These are phyloP conservation scores for Eubasilissa regina DNA, from an alignment of 1,140 invertebrate genomes.

Conservation along the genomic window DNA sequence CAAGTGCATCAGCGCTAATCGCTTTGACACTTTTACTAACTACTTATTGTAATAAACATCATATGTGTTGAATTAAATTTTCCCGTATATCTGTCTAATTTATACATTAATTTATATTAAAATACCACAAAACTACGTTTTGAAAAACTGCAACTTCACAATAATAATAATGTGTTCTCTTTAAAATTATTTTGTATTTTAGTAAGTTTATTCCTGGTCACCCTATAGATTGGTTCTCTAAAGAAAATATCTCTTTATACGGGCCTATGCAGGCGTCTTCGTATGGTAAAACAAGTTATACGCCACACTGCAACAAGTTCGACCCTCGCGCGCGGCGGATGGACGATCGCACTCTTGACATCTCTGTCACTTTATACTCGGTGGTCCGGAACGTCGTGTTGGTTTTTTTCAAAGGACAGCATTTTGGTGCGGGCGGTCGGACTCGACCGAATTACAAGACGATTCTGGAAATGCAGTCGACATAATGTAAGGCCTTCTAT, in stretches of 20 bases:
- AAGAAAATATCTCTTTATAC: slow-evolving; percentile 32
- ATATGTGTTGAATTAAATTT: no score
- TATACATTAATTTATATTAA: no score
- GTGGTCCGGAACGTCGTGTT: slow-evolving; percentile 9
- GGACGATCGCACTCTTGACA: background rate
- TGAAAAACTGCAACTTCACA: no score
- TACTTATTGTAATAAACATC: no score
- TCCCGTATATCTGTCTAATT: no score
- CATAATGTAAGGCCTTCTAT: no score
- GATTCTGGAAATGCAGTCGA: no score
- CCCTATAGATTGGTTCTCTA: background rate
- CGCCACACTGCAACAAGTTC: slow-evolving; percentile 11
- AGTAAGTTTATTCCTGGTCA: background rate
- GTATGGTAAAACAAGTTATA: slow-evolving; percentile 13
- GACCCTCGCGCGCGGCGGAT: background rate
- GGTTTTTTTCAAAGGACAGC: slow-evolving; percentile 23
- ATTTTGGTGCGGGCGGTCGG: slow-evolving; percentile 27
- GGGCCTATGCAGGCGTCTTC: slow-evolving; percentile 12
- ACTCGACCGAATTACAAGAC: background rate
- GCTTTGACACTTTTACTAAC: no score
- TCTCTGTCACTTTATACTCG: background rate
- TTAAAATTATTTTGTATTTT: background rate
- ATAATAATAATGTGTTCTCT: no score
- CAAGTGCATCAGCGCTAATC: no score
- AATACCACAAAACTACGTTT: no score